These are phyloP conservation scores for Dinocampus coccinellae DNA, from an alignment of 2,888 invertebrate species.

Conservation along the genomic window DNA sequence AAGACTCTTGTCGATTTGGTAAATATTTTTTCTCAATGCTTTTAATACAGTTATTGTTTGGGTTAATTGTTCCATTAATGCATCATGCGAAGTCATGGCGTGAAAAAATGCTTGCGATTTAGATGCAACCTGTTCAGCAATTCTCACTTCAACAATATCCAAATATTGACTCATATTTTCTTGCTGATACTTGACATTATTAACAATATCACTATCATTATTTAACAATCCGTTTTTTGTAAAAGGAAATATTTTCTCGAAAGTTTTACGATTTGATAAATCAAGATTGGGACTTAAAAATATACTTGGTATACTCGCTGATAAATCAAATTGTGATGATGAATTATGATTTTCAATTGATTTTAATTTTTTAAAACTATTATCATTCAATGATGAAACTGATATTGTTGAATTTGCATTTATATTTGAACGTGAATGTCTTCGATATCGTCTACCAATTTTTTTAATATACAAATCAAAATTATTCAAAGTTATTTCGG, in stretches of 20 bases:
- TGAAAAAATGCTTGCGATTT: slow-evolving; percentile 98
- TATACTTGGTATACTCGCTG: slow-evolving; percentile 86
- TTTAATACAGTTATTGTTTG: slow-evolving; percentile 84
- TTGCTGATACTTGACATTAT: slow-evolving; percentile 77
- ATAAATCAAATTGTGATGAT: slow-evolving; percentile 70
- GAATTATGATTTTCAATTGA: slow-evolving; percentile 65
- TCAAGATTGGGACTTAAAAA: slow-evolving; percentile 86
- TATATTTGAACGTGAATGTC: slow-evolving; percentile 69
- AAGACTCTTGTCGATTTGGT: slow-evolving; percentile 81
- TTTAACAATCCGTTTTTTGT: slow-evolving; percentile 68
- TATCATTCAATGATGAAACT: slow-evolving; percentile 67
- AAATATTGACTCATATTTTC: slow-evolving; percentile 89
- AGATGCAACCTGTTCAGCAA: slow-evolving; percentile 92
- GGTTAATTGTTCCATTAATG: slow-evolving; percentile 94
- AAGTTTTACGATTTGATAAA: slow-evolving; percentile 84
- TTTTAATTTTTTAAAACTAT: slow-evolving; percentile 68
- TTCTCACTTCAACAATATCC: slow-evolving; percentile 94
- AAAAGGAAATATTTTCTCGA: slow-evolving; percentile 87
- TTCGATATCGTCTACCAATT: slow-evolving; percentile 73
- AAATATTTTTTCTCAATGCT: slow-evolving; percentile 80
- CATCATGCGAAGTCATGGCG: slow-evolving; percentile 98
- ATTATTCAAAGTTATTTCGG: slow-evolving; percentile 85
- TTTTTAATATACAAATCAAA: slow-evolving; percentile 90
- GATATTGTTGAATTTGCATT: slow-evolving; percentile 61
- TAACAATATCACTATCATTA: slow-evolving; percentile 68